Evolutionary conservation across 2,113 vertebrate species (phyloP).

Genomic region (Tauraco erythrolophus): DNA sequence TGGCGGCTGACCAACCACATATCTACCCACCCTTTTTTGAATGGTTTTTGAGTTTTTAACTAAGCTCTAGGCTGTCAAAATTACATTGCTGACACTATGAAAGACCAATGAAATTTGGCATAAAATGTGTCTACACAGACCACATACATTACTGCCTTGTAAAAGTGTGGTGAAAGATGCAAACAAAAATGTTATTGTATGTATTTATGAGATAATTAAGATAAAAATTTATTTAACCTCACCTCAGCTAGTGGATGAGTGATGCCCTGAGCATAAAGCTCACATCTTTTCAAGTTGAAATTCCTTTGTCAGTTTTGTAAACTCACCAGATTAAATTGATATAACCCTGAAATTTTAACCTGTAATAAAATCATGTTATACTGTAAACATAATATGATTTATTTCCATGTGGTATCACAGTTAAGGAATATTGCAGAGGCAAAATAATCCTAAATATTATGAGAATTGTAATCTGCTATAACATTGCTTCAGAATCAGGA

Average conservation of each 20-base stretch:
- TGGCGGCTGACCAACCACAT: not conserved
- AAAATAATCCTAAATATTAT: not conserved
- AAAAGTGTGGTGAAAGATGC: not conserved
- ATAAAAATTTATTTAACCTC: not conserved
- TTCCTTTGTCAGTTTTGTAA: not conserved
- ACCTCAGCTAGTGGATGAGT: not conserved
- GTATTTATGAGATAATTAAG: not conserved
- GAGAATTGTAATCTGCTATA: not conserved
- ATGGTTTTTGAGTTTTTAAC: not conserved
- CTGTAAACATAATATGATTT: not conserved
- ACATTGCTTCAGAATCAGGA: not conserved
- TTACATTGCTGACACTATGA: not conserved
- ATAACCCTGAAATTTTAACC: not conserved
- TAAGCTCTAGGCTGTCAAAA: not conserved
- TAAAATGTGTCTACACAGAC: not conserved
- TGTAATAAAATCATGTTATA: not conserved
- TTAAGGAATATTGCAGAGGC: not conserved
- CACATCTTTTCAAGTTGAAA: not conserved
- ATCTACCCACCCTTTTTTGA: not conserved
- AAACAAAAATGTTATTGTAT: not conserved
- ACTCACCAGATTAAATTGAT: not conserved
- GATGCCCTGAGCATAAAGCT: not conserved
- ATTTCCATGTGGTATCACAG: not conserved
- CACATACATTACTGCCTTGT: not conserved
- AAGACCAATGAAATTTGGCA: not conserved